These are phyloP conservation scores for Drosophila melanica DNA, from an alignment of 1,140 invertebrate genomes.

Conservation along the genomic window DNA sequence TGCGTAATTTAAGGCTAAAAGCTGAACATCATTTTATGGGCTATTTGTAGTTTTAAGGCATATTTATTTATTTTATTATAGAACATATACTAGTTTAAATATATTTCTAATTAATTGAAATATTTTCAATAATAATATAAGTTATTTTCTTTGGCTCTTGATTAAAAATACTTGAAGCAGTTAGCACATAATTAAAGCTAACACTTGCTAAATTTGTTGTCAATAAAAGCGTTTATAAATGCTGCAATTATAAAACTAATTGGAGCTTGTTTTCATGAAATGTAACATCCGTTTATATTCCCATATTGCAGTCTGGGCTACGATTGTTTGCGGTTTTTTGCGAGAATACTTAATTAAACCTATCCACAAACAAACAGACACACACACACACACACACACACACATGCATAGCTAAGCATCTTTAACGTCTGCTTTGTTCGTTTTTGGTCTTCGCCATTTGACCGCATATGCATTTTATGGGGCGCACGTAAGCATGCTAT, in stretches of 20 bases:
- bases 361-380: background rate
- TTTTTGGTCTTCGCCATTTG: slow-evolving; percentile 35
- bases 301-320: slow-evolving; percentile 1
- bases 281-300: slow-evolving; percentile 6
- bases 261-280: background rate
- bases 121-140: no score
- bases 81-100: no score
- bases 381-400: background rate
- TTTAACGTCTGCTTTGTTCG: slow-evolving; percentile 11
- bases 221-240: background rate
- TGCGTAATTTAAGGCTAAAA: no score
- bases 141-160: background rate
- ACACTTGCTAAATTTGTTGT: background rate
- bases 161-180: background rate
- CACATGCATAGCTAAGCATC: background rate
- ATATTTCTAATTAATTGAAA: no score
- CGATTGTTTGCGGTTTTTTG: slow-evolving; percentile 10
- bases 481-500: slow-evolving; percentile 68
- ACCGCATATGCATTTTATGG: slow-evolving; percentile 72
- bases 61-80: no score
- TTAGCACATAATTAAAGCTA: background rate
- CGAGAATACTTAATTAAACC: slow-evolving; percentile 25
- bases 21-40: no score
- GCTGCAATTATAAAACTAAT: background rate
- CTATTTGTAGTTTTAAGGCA: no score